Conservation (phyloP, 64 coral and sea anemone species). For the Actinia equina region DNA sequence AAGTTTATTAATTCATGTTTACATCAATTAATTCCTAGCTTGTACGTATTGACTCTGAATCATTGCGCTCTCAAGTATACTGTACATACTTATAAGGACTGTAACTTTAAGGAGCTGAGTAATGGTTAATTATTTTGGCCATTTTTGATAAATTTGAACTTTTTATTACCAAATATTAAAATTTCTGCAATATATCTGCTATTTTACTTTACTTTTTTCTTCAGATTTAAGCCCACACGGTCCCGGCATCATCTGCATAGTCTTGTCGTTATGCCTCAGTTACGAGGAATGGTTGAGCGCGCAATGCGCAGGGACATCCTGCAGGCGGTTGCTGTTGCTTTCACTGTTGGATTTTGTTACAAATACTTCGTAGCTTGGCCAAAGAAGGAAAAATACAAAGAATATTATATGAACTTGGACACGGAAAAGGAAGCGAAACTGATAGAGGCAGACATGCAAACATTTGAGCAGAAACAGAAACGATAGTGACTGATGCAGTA, state of each 20-base stretch:
- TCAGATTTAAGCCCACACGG: background rate
- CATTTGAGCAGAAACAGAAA: background rate
- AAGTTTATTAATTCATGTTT: too few relatives aligned
- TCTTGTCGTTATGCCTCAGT: conserved; percentile 10
- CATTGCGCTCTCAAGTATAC: too few relatives aligned
- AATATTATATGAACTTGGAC: conserved; percentile 28
- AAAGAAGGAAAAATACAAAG: conserved; percentile 33
- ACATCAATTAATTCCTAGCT: too few relatives aligned
- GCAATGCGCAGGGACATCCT: conserved; percentile 13
- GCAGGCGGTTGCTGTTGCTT: background rate
- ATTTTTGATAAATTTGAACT: too few relatives aligned
- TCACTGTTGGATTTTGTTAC: conserved; percentile 24
- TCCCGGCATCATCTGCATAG: background rate
- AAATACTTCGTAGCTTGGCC: conserved; percentile 53
- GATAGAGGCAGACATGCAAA: conserved; percentile 26
- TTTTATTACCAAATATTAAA: too few relatives aligned
- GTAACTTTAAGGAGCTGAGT: too few relatives aligned
- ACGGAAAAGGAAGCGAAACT: conserved; percentile 26
- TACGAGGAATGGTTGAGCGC: conserved; percentile 38
- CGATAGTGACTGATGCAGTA: too few relatives aligned
- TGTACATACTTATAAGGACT: too few relatives aligned
- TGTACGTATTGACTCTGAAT: too few relatives aligned
- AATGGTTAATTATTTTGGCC: too few relatives aligned
- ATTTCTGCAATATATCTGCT: too few relatives aligned
- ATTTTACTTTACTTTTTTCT: background rate